Base-by-base conservation (phyloP, 2,113 vertebrate species). In the Pogona vitticeps region DNA sequence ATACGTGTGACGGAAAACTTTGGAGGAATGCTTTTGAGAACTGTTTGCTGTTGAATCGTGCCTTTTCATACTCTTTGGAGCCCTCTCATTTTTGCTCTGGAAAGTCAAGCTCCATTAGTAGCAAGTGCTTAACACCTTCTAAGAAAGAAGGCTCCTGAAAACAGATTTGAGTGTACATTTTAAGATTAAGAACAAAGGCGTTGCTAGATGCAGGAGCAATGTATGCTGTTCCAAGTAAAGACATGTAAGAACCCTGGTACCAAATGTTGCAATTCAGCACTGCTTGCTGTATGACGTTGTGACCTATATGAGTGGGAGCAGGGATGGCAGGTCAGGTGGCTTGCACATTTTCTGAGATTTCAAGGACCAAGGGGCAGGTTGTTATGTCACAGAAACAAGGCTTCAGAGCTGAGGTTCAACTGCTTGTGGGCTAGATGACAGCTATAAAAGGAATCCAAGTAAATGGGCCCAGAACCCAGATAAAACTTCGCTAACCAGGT, bases 81-180 rank as follows among this genome's bases (percentile, higher is more conserved):
- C 3, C 3, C 26, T 61, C 26, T 61, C 52, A 8, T 63, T 80
- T 42, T 0, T 81, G 5, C 42, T 83, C 15, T 23, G 68, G 31
- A 84, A 89, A 90, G 28, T 15, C 71, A 56, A 70, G 59, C 59
- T 76, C 70, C 65, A 80, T 83, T 76, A 65, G 28, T 76, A 38
- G 15, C 8, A 40, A 68, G 33, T 80, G 80, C 21, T 18, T 33
- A 42, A 77, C 21, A 31, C 42, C 67, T 79, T 58, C 0, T 1
- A 31, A 80, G 56, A 78, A 80, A 40, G 38, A 65, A 72, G 40
- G 21, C 33, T 42, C 31, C 20, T 76, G 72, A 33, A 38, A 84
- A 52, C 31, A 20, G 61, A 76, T 77, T 76, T 77, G 36, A 67
- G 28, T 52, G 7, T 52, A 26, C 17, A 63, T 61, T 65, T 23